These are phyloP conservation scores for Xanthorhoe designata DNA, from an alignment of 2,888 invertebrate genomes.

Conservation along the genomic window DNA sequence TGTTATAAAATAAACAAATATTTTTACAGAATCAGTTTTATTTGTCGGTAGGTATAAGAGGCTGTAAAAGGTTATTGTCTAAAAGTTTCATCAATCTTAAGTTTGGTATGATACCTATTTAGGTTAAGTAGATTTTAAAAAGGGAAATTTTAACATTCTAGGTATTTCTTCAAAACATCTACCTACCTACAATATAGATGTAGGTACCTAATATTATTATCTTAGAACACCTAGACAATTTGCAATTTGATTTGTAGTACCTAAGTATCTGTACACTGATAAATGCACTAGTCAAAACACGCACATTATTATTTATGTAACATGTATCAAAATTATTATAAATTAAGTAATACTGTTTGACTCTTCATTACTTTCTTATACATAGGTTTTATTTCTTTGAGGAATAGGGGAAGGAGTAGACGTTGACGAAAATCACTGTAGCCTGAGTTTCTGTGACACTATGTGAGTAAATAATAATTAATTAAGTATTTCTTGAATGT, in stretches of 20 bases:
- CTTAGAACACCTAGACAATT: slow-evolving; percentile 33
- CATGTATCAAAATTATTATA: slow-evolving; percentile 47
- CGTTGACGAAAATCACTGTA: slow-evolving; percentile 21
- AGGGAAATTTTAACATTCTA: slow-evolving; percentile 20
- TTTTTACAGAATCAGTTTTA: slow-evolving; percentile 76
- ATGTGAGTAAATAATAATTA: background rate
- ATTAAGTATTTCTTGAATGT: slow-evolving; percentile 12
- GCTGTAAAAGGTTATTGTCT: slow-evolving; percentile 84
- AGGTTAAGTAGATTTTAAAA: slow-evolving; percentile 54
- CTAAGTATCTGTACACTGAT: slow-evolving; percentile 50
- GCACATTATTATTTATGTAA: slow-evolving; percentile 56
- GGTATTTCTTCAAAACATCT: slow-evolving; percentile 40
- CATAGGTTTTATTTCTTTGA: slow-evolving; percentile 45
- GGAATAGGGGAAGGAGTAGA: slow-evolving; percentile 49
- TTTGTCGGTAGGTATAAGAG: slow-evolving; percentile 82
- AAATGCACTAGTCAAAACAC: slow-evolving; percentile 62
- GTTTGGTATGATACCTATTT: slow-evolving; percentile 60
- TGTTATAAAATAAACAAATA: slow-evolving; percentile 44
- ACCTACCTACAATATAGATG: slow-evolving; percentile 41
- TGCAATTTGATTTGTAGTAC: background rate
- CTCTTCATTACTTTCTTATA: slow-evolving; percentile 65
- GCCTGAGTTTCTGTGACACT: slow-evolving; percentile 6
- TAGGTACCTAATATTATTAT: background rate
- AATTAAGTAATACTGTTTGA: slow-evolving; percentile 80
- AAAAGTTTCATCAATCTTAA: slow-evolving; percentile 76